Base-by-base conservation (phyloP, 2,113 vertebrate genomes). In the Ailuropoda melanoleuca region DNA sequence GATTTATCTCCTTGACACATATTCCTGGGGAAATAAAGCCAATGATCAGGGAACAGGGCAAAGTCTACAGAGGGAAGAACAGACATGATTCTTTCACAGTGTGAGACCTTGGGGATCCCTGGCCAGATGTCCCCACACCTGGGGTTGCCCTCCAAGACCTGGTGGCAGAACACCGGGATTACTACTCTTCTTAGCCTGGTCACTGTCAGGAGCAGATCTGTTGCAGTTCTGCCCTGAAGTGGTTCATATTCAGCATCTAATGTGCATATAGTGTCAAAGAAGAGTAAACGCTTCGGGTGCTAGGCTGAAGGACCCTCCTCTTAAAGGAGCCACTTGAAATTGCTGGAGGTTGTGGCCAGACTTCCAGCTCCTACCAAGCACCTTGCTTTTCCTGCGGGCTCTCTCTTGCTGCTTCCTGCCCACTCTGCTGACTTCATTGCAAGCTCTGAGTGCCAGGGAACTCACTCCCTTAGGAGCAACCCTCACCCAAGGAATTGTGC, bases 1-100 rank as follows among this genome's bases (percentile, higher is more conserved):
- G 96, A 98, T 97, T 98, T 97, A 97, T 97, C 95, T 98, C 91
- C 96, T 97, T 98, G 98, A 98, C 97, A 93, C 0, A 0, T 60
- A 0, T 1, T 98, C 97, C 93, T 48, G 43, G 84, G 77, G 90
- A 96, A 50, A 88, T 18, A 50, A 39, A 93, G 43, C 43, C 24
- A n/a, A n/a, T 5, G 83, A 80, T 37, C 77, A 43, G 87, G 62
- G 56, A 4, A 46, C 23, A 21, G 78, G 94, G 90, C 15, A 78
- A 74, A 31, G 3, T 48, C 72, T n/a, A 2, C 0, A 1, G 58
- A 39, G n/a, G 66, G 43, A 86, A 48, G 58, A 66, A 26, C 50
- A 84, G 80, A 56, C 4, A 10, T 8, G 9, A n/a, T 23, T 17
- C 56, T n/a, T 92, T 62, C 23, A 13, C 26, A 19, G 50, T 31